Base-by-base conservation (phyloP, 2,113 vertebrate species). In the Apus apus region DNA sequence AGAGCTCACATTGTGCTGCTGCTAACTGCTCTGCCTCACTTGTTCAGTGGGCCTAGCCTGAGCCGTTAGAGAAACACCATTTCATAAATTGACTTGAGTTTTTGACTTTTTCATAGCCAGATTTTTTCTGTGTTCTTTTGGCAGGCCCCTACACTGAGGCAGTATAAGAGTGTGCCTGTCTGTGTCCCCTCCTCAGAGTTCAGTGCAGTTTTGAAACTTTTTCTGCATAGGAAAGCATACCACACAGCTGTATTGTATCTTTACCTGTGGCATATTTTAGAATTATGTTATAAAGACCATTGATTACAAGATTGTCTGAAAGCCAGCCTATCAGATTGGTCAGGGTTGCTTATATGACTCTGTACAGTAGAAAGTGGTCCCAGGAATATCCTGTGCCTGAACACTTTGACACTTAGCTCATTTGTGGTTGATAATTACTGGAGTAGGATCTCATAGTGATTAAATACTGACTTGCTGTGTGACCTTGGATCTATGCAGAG, bases 381-480 rank as follows among this genome's bases (percentile, higher is more conserved):
- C 45, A 38, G 29, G 22, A 90, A 66, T 79, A 66, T 93, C 20
- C 22, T 57, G 25, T 89, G 27, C 61, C 66, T 58, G 85, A 94
- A 56, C 30, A 19, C 71, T 89, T 85, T 14, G 51, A n/a, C 64
- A 66, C 34, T 51, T 83, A 46, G 51, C 10, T 91, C 43, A 58
- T 64, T 70, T 88, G 75, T 71, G 38, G 67, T 94, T 62, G 56
- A 17, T 89, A 71, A 74, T 92, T 65, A 78, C 66, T 71, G 61
- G 32, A 82, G 50, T 23, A 90, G 56, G 43, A 68, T 88, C 64
- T 82, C 34, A 36, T 79, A 61, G 78, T 85, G 87, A 76, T 95
- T 93, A 86, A 94, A 90, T 89, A 84, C 53, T 78, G 85, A 84
- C 78, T 96, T 89, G 34, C 5, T n/a, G 34, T 72, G 36, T 88